These are phyloP conservation scores for Gallinago solitaria DNA, from an alignment of 2,797 vertebrate species.

Conservation along the genomic window DNA sequence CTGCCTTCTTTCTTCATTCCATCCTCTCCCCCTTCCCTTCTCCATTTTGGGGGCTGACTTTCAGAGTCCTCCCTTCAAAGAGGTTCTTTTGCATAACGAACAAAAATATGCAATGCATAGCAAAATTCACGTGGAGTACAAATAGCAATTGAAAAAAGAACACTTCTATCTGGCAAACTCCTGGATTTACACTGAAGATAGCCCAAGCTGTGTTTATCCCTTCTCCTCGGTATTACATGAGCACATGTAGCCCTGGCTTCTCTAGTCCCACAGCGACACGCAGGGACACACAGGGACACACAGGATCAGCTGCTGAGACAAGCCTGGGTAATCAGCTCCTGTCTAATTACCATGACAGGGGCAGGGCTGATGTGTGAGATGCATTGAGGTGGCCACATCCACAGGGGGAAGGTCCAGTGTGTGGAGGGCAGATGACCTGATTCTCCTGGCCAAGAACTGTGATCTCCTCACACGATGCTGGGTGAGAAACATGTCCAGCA, in stretches of 20 bases:
- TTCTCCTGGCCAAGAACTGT: neutral
- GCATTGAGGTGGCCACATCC: neutral
- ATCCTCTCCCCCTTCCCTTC: neutral
- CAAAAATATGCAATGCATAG: neutral
- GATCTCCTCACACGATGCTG: accelerated
- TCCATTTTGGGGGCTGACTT: neutral
- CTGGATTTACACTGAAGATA: neutral
- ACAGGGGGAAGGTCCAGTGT: accelerated
- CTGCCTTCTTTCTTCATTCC: neutral
- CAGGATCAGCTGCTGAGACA: neutral
- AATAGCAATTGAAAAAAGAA: neutral
- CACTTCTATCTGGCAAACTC: neutral
- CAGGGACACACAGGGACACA: accelerated
- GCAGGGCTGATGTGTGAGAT: neutral
- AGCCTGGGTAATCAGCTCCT: neutral
- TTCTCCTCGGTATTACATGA: neutral
- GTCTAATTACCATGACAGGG: neutral
- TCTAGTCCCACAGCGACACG: accelerated
- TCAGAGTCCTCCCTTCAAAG: neutral
- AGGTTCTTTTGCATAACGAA: neutral
- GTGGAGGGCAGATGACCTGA: neutral
- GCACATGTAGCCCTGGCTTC: neutral
- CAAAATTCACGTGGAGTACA: neutral
- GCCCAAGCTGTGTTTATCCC: neutral
- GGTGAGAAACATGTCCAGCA: neutral